phyloP scores from a whole-genome alignment of 2,888 invertebrate species.

The Patella pellucida region DNA sequence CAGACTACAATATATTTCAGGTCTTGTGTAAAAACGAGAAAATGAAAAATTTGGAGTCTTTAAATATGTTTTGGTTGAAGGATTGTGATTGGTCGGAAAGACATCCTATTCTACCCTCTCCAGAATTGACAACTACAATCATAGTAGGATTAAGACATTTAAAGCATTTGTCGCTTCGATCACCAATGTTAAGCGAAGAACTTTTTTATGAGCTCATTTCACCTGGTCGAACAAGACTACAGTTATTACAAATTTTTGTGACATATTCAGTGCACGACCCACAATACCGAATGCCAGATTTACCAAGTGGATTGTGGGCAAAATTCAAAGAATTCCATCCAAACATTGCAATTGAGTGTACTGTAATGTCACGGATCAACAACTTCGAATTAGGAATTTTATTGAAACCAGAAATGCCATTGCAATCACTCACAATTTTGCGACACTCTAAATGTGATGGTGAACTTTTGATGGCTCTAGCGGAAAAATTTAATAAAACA shows the following conservation, averaged over 20 bases:
- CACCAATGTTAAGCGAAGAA: slow-evolving; percentile 54
- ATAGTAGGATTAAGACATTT: slow-evolving; percentile 45
- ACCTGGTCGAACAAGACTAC: slow-evolving; percentile 40
- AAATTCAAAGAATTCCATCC: slow-evolving; percentile 44
- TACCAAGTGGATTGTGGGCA: slow-evolving; percentile 47
- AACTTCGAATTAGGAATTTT: slow-evolving; percentile 48
- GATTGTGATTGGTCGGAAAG: slow-evolving; percentile 52
- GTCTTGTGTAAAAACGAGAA: slow-evolving; percentile 50
- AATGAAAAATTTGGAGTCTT: slow-evolving; percentile 46
- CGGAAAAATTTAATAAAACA: slow-evolving; percentile 42
- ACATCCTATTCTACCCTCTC: slow-evolving; percentile 48
- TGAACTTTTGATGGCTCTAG: slow-evolving; percentile 40
- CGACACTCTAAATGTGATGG: slow-evolving; percentile 47
- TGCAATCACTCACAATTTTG: slow-evolving; percentile 46
- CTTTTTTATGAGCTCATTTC: slow-evolving; percentile 44
- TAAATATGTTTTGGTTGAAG: slow-evolving; percentile 53
- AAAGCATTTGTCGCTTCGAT: slow-evolving; percentile 47
- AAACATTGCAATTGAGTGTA: slow-evolving; percentile 47
- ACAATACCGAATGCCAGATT: slow-evolving; percentile 42
- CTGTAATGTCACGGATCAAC: slow-evolving; percentile 49
- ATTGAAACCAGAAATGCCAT: slow-evolving; percentile 53
- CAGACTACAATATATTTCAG: slow-evolving; percentile 48
- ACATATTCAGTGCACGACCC: slow-evolving; percentile 39
- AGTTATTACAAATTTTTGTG: slow-evolving; percentile 48
- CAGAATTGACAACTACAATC: slow-evolving; percentile 33